phyloP scores from a whole-genome alignment of 2,797 vertebrate species.

The Cossypha caffra region DNA sequence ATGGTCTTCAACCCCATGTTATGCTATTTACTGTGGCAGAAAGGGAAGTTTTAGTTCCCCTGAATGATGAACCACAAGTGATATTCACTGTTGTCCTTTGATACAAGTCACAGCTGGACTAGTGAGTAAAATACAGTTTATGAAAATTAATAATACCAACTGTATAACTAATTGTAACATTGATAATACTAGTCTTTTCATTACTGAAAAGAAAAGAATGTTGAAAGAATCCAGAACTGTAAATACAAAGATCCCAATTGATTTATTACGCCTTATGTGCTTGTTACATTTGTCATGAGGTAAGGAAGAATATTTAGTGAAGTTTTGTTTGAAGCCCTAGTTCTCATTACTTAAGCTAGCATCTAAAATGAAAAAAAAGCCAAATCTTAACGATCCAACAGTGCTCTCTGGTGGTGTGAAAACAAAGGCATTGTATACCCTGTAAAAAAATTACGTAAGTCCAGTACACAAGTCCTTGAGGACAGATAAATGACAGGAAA shows the following conservation, averaged over 20 bases:
- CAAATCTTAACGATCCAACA: constrained; percentile 60
- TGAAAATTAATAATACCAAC: neutral
- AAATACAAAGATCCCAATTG: neutral
- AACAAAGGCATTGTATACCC: constrained; percentile 18
- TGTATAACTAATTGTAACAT: neutral
- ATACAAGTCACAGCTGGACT: neutral
- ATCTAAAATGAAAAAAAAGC: neutral
- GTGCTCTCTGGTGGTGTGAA: constrained; percentile 73
- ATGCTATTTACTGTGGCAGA: neutral
- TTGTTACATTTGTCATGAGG: constrained; percentile 43
- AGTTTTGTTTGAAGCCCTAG: constrained; percentile 35
- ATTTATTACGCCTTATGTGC: constrained; percentile 41
- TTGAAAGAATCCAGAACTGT: neutral
- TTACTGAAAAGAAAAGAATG: neutral
- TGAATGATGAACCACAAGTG: neutral
- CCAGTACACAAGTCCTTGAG: constrained; percentile 43
- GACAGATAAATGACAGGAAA: constrained; percentile 59
- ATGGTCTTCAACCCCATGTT: neutral
- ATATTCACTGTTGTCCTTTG: neutral
- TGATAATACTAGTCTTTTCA: neutral
- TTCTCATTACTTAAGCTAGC: constrained; percentile 32
- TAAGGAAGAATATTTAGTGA: constrained; percentile 26
- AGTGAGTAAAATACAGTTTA: neutral
- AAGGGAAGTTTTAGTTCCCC: neutral
- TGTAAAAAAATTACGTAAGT: neutral